phyloP scores from a whole-genome alignment of 1,140 invertebrate species.

The Hycleus cichorii region DNA sequence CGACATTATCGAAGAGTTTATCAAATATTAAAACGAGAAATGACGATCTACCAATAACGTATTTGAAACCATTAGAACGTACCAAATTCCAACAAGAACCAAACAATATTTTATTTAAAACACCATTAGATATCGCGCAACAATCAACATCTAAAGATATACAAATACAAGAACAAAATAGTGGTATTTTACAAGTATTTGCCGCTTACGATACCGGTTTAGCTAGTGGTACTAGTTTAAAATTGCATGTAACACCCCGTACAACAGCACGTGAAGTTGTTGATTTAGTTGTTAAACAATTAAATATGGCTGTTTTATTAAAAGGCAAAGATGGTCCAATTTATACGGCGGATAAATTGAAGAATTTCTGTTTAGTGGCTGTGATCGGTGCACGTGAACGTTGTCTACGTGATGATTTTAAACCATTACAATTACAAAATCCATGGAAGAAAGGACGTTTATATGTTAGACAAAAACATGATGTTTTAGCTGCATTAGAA shows the following conservation, averaged over 20 bases:
- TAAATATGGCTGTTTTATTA: conserved; percentile 84
- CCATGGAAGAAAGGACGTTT: conserved; percentile 90
- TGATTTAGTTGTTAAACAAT: conserved; percentile 85
- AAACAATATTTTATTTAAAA: conserved; percentile 23
- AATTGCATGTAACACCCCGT: conserved; percentile 80
- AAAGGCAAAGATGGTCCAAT: conserved; percentile 81
- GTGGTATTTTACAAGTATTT: conserved; percentile 68
- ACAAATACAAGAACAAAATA: not conserved
- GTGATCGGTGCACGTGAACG: conserved; percentile 88
- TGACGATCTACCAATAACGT: conserved; percentile 38
- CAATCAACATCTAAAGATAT: conserved; percentile 26
- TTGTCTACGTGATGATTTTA: conserved; percentile 88
- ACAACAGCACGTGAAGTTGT: conserved; percentile 91
- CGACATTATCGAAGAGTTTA: conserved; percentile 49
- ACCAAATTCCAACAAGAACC: conserved; percentile 12
- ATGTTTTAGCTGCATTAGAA: conserved; percentile 78
- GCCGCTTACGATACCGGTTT: conserved; percentile 92
- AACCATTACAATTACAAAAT: conserved; percentile 84
- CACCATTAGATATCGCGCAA: conserved; percentile 1
- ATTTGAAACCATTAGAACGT: conserved; percentile 39
- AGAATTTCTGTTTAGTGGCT: conserved; percentile 88
- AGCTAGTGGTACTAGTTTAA: conserved; percentile 83
- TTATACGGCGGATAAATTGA: conserved; percentile 69
- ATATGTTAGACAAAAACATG: conserved; percentile 83
- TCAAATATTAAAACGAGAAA: conserved; percentile 48